phyloP scores from a whole-genome alignment of 2,113 vertebrate species.

The Rhinoptilus africanus region DNA sequence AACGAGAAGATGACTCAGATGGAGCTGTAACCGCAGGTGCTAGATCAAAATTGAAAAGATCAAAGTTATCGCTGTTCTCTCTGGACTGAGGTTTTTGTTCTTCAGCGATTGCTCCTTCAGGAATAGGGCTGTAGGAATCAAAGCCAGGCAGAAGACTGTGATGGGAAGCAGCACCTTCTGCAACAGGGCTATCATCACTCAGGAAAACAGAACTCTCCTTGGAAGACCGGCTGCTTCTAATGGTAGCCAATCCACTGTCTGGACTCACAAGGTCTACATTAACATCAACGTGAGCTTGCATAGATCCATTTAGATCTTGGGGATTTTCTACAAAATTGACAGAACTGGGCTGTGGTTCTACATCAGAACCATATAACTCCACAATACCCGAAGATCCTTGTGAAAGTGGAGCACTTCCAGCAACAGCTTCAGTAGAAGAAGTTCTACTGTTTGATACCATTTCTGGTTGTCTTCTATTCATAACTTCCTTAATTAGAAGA shows the following conservation, averaged over 20 bases:
- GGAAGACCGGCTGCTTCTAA: constrained; percentile 91
- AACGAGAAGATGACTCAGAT: constrained; percentile 69
- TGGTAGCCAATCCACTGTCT: constrained; percentile 91
- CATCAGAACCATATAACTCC: constrained; percentile 89
- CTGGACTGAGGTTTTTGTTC: constrained; percentile 75
- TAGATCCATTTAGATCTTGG: constrained; percentile 72
- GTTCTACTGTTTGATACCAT: constrained; percentile 88
- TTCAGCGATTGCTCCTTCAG: constrained; percentile 79
- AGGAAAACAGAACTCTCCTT: constrained; percentile 95
- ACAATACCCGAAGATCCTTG: constrained; percentile 92
- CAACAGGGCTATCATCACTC: constrained; percentile 91
- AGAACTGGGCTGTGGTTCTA: constrained; percentile 79
- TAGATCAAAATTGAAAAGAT: constrained; percentile 86
- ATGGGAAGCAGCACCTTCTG: constrained; percentile 77
- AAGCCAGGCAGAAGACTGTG: constrained; percentile 83
- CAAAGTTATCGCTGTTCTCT: constrained; percentile 76
- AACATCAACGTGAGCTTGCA: constrained; percentile 78
- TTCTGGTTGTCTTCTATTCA: constrained; percentile 80
- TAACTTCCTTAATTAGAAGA: constrained; percentile 83
- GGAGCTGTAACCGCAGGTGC: constrained; percentile 70
- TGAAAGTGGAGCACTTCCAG: constrained; percentile 91
- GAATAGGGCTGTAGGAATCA: constrained; percentile 79
- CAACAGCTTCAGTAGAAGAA: constrained; percentile 93
- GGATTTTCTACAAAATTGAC: constrained; percentile 80
- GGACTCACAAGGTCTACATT: constrained; percentile 88